Conservation (phyloP, 2,888 invertebrate genomes). For the Ophioninae sp. region DNA sequence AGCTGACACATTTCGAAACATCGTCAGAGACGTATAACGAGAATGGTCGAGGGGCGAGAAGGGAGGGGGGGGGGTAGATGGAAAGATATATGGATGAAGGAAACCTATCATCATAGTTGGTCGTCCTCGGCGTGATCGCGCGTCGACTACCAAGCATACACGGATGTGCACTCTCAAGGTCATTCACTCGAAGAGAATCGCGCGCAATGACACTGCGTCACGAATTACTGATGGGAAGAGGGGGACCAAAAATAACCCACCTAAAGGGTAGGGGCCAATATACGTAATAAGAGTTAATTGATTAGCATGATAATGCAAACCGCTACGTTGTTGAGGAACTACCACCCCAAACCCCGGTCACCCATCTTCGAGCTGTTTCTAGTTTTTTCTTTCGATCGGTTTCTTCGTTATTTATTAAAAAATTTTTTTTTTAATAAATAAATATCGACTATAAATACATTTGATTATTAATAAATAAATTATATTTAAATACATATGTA, state of each 20-base stretch:
- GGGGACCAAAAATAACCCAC: background rate
- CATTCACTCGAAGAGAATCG: slow-evolving; percentile 46
- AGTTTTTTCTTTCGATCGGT: slow-evolving; percentile 7
- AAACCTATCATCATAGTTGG: slow-evolving; percentile 39
- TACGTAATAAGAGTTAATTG: slow-evolving; percentile 64
- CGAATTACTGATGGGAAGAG: slow-evolving; percentile 55
- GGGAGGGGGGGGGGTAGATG: background rate
- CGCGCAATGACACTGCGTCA: slow-evolving; percentile 64
- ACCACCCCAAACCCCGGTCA: slow-evolving; percentile 27
- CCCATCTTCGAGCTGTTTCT: background rate
- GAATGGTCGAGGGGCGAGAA: slow-evolving; percentile 9
- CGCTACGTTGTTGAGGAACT: slow-evolving; percentile 39
- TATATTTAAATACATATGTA: no score
- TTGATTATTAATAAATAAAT: no score
- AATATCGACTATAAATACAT: no score
- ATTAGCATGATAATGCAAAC: slow-evolving; percentile 66
- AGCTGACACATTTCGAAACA: slow-evolving; percentile 63
- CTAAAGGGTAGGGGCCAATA: slow-evolving; percentile 10
- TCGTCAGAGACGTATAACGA: slow-evolving; percentile 5
- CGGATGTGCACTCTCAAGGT: background rate
- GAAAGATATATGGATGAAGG: slow-evolving; percentile 16
- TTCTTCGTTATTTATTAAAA: background rate
- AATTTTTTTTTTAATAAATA: background rate
- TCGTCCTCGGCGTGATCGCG: slow-evolving; percentile 41
- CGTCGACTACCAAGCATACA: slow-evolving; percentile 17